These are phyloP conservation scores for Zaprionus camerounensis DNA, from an alignment of 1,140 invertebrate genomes.

Conservation along the genomic window DNA sequence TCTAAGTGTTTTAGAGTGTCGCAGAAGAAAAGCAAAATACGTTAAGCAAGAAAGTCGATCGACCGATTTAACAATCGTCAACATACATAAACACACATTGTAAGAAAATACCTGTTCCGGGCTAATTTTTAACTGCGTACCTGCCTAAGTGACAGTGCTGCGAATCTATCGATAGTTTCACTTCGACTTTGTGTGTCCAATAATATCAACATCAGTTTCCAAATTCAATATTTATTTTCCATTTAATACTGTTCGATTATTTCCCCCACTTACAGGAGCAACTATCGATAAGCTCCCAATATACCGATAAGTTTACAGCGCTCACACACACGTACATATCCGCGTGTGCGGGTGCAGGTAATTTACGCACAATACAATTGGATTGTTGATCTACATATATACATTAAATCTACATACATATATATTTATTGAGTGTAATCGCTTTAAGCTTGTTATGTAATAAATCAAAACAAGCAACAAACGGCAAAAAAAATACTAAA, in stretches of 20 bases:
- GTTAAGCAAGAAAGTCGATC: conserved; percentile 18
- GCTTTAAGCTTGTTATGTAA: conserved; percentile 48
- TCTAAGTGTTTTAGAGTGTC: conserved; percentile 49
- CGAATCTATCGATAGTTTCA: conserved; percentile 4
- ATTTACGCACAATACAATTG: conserved; percentile 28
- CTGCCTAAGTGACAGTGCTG: conserved; percentile 2
- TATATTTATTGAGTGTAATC: conserved; percentile 58
- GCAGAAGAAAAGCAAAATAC: conserved; percentile 6
- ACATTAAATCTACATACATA: conserved; percentile 27
- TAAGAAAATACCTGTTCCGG: not conserved
- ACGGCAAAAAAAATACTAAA: conserved; percentile 39
- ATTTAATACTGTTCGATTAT: not conserved
- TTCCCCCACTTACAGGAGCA: not conserved
- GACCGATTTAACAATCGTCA: not conserved
- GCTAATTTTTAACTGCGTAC: not conserved
- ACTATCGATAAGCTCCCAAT: not conserved
- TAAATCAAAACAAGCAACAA: conserved; percentile 54
- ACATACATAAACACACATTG: conserved; percentile 7
- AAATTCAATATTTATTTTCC: not conserved
- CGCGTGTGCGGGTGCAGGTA: not conserved
- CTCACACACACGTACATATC: not conserved
- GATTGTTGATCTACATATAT: conserved; percentile 38
- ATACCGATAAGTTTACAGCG: not conserved
- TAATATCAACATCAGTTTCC: not conserved
- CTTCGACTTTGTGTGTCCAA: not conserved